phyloP scores from a whole-genome alignment of 1,140 invertebrate species.

The Pentalonia nigronervosa region DNA sequence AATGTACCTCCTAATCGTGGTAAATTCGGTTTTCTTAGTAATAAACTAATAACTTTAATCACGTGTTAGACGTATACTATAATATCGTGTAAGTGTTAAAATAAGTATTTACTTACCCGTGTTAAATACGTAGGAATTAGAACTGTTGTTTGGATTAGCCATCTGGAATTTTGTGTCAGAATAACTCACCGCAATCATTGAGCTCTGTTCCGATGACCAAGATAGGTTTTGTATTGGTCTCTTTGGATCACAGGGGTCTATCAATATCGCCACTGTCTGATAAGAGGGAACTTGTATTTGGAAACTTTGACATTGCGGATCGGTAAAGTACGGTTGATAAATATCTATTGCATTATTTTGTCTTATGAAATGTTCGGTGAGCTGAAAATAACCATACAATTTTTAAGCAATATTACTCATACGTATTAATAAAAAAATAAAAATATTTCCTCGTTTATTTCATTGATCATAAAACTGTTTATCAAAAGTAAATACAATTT shows the following conservation, averaged over 20 bases:
- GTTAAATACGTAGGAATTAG: conserved; percentile 89
- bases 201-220: conserved; percentile 84
- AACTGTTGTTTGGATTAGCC: conserved; percentile 70
- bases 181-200: conserved; percentile 84
- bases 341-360: conserved; percentile 74
- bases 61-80: too few relatives aligned
- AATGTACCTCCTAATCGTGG: not conserved
- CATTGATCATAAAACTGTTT: not conserved
- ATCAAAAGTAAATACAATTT: not conserved
- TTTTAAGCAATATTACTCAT: not conserved
- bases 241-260: conserved; percentile 67
- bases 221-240: conserved; percentile 84
- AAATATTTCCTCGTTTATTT: not conserved
- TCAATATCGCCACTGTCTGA: conserved; percentile 81
- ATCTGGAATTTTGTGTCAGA: conserved; percentile 85
- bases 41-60: too few relatives aligned
- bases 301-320: conserved; percentile 52
- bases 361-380: conserved; percentile 70
- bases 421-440: not conserved
- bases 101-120: conserved; percentile 70
- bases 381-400: conserved; percentile 62
- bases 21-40: not conserved
- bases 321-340: conserved; percentile 70
- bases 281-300: conserved; percentile 72
- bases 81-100: not conserved